Conservation (phyloP, 2,113 vertebrate genomes). For the Nansenia antarctica region DNA sequence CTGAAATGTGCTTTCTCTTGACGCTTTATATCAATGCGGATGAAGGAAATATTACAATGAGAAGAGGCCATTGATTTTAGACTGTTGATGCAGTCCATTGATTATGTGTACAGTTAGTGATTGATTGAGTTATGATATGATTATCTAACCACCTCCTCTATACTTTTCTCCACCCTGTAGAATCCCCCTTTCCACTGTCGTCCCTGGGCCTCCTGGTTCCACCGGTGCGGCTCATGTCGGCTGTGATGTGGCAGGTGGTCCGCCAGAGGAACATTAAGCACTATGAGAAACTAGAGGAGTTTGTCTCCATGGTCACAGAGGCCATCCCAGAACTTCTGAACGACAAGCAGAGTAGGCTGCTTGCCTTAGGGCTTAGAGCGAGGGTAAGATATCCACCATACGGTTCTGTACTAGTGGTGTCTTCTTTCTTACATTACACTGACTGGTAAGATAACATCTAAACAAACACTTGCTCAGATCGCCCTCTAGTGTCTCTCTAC, state of each 20-base stretch:
- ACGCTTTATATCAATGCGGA: too few relatives aligned
- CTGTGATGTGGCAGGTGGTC: slow-evolving; percentile 80
- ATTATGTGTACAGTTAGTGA: too few relatives aligned
- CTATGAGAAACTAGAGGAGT: slow-evolving; percentile 80
- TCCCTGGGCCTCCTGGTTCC: slow-evolving; percentile 73
- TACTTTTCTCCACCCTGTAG: too few relatives aligned
- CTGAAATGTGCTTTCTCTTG: too few relatives aligned
- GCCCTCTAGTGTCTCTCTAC: too few relatives aligned
- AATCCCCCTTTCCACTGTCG: slow-evolving; percentile 68
- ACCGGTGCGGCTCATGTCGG: slow-evolving; percentile 76
- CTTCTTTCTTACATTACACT: neutral
- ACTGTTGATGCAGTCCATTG: too few relatives aligned
- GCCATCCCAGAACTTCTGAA: slow-evolving; percentile 80
- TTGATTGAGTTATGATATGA: too few relatives aligned
- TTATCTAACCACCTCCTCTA: too few relatives aligned
- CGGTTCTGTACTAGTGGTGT: neutral
- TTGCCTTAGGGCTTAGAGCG: slow-evolving; percentile 81
- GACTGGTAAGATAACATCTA: neutral
- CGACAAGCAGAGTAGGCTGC: slow-evolving; percentile 79
- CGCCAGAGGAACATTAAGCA: slow-evolving; percentile 69
- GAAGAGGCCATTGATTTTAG: too few relatives aligned
- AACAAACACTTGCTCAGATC: too few relatives aligned
- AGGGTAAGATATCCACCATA: slow-evolving; percentile 67
- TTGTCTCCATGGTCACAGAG: slow-evolving; percentile 77
- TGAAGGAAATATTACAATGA: too few relatives aligned